These are phyloP conservation scores for Dendrocincla tyrannina DNA, from an alignment of 2,797 vertebrate genomes.

Conservation along the genomic window DNA sequence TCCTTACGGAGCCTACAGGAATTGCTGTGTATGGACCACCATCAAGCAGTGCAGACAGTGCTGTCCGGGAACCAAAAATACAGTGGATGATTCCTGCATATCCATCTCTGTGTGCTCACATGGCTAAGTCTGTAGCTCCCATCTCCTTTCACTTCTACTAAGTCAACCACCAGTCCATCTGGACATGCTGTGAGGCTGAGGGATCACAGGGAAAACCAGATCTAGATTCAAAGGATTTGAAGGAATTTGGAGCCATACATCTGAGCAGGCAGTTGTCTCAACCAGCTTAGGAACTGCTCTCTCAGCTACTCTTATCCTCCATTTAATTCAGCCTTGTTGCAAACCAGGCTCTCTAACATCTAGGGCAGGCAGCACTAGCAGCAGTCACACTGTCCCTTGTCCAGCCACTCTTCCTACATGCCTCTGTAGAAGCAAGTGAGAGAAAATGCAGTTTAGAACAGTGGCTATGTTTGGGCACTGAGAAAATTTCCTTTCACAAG, in stretches of 20 bases:
- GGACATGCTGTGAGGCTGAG: neutral
- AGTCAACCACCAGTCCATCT: neutral
- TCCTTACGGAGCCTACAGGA: neutral
- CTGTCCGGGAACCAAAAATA: neutral
- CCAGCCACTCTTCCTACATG: fast-evolving
- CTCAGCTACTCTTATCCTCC: neutral
- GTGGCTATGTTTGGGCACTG: neutral
- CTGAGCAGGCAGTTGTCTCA: neutral
- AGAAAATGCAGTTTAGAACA: neutral
- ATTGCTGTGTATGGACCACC: neutral
- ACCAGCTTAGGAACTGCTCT: neutral
- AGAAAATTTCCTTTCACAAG: neutral
- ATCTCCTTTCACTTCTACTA: neutral
- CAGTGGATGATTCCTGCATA: neutral
- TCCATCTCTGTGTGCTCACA: fast-evolving
- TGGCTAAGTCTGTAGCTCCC: neutral
- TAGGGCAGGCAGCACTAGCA: neutral
- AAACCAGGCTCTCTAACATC: neutral
- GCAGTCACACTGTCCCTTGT: neutral
- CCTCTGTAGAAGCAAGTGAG: neutral
- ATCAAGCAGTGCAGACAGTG: fast-evolving
- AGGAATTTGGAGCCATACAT: neutral
- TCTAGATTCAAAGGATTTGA: neutral
- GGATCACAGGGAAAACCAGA: neutral
- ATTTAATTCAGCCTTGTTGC: neutral